Evolutionary conservation across 2,113 vertebrate genomes (phyloP), one percentile per base, ranked within the genome.

Genomic region (Dasyurus viverrinus): DNA sequence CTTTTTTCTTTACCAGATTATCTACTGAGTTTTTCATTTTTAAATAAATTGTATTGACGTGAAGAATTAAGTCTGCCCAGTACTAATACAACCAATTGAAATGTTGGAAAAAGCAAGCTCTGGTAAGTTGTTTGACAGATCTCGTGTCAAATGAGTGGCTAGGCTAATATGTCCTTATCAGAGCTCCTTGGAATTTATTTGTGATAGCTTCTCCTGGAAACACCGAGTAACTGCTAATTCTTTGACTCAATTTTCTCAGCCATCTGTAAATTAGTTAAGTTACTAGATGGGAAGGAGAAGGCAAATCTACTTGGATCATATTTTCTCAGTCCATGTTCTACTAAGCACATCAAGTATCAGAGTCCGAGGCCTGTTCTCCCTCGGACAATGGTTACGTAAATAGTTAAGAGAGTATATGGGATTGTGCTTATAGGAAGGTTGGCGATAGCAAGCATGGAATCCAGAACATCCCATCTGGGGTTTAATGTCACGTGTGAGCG

Each of bases 21-120:
- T n/a, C 16, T 14, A 30, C 91, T 93, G 90, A 90, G 46, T 55
- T 57, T 46, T 90, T 27, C 16, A 36, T 90, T 54, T 91, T 94
- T 53, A 90, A 52, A 89, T 7, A 26, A 27, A 47, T 47, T 90
- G 22, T 76, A 5, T 24, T 76, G 3, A 92, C 23, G 92, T 94
- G 42, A 92, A 91, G 42, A 91, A 14, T 3, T 89, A 10, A 16
- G 24, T 42, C 42, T 93, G 9, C 52, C 54, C 54, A 93, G 91
- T 3, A 48, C 54, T 94, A 54, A 89, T 14, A 89, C 91, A 54
- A 52, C 26, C 52, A 95, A 23, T n/a, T 93, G 5, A 94, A 96
- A 95, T 91, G 0, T 76, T 9, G 91, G 36, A 46, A 92, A 89
- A 89, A 22, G 68, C n/a, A 3, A 89, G 19, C 16, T 91, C 91